Conservation (phyloP, 2,113 vertebrate genomes). For the Zootoca vivipara region DNA sequence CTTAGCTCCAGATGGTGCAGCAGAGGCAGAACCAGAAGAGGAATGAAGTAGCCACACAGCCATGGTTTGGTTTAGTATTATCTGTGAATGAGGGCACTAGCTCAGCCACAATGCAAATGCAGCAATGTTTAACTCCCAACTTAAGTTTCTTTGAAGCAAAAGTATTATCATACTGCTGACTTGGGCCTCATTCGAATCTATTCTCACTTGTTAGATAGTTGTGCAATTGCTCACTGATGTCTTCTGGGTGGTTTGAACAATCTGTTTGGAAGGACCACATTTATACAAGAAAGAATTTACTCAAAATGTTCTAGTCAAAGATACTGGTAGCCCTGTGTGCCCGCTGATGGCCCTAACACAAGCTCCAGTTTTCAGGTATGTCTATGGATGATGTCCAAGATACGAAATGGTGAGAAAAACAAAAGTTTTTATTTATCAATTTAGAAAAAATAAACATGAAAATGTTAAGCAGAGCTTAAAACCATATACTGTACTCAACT, state of each 20-base stretch:
- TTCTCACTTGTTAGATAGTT: not conserved
- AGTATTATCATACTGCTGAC: not conserved
- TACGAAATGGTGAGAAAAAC: fast-evolving
- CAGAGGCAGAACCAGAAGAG: too few relatives aligned
- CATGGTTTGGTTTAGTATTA: too few relatives aligned
- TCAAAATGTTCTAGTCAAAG: not conserved
- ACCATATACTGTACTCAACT: not conserved
- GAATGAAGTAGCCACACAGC: too few relatives aligned
- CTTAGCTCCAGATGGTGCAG: too few relatives aligned
- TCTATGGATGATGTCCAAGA: not conserved
- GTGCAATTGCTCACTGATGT: not conserved
- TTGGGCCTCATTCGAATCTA: not conserved
- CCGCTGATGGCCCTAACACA: fast-evolving
- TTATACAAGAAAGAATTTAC: not conserved
- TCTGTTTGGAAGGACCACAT: too few relatives aligned
- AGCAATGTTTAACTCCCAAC: not conserved
- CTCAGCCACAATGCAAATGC: not conserved
- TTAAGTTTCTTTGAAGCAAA: not conserved
- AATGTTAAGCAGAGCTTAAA: not conserved
- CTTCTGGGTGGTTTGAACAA: not conserved
- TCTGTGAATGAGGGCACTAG: not conserved
- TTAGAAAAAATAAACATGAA: not conserved
- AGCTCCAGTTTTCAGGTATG: not conserved
- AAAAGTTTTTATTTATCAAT: not conserved
- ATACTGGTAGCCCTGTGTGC: not conserved